phyloP scores from a whole-genome alignment of 2,113 vertebrate genomes.

The Ranitomeya variabilis region DNA sequence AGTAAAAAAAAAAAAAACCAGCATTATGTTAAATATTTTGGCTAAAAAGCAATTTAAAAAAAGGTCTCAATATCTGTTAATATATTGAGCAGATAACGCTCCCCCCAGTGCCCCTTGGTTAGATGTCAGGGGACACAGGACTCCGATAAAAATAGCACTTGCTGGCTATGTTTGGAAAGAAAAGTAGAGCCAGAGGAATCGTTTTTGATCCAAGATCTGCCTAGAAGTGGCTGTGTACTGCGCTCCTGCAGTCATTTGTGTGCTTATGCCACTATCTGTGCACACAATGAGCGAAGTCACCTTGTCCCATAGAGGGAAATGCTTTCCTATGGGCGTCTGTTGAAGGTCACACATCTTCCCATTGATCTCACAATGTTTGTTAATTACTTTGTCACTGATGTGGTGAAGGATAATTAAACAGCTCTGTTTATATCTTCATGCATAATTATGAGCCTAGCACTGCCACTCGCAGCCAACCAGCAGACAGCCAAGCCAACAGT shows the following conservation, averaged over 20 bases:
- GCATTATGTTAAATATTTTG: slow-evolving; percentile 24
- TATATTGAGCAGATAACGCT: not conserved
- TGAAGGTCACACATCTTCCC: slow-evolving; percentile 99
- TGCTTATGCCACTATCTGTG: slow-evolving; percentile 22
- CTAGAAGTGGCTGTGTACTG: not conserved
- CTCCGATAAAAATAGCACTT: slow-evolving; percentile 23
- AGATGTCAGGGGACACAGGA: slow-evolving; percentile 32
- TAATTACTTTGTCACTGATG: slow-evolving; percentile 99
- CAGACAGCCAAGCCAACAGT: slow-evolving; percentile 49
- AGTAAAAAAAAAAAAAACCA: too few relatives aligned
- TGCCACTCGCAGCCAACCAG: slow-evolving; percentile 71
- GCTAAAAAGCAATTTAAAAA: slow-evolving; percentile 14
- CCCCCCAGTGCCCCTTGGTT: not conserved
- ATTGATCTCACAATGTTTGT: slow-evolving; percentile 99
- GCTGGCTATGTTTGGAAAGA: slow-evolving; percentile 48
- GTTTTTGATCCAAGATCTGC: slow-evolving; percentile 1
- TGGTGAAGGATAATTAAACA: slow-evolving; percentile 99
- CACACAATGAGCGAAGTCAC: slow-evolving; percentile 70
- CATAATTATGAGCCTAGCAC: slow-evolving; percentile 97
- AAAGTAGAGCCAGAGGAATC: slow-evolving; percentile 25
- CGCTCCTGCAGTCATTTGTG: not conserved
- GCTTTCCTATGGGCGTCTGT: slow-evolving; percentile 82
- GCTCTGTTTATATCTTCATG: slow-evolving; percentile 99
- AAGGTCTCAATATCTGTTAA: not conserved
- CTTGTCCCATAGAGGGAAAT: slow-evolving; percentile 79